Evolutionary conservation across 2,113 vertebrate genomes (phyloP).

Genomic region (Anarhynchus alexandrinus): DNA sequence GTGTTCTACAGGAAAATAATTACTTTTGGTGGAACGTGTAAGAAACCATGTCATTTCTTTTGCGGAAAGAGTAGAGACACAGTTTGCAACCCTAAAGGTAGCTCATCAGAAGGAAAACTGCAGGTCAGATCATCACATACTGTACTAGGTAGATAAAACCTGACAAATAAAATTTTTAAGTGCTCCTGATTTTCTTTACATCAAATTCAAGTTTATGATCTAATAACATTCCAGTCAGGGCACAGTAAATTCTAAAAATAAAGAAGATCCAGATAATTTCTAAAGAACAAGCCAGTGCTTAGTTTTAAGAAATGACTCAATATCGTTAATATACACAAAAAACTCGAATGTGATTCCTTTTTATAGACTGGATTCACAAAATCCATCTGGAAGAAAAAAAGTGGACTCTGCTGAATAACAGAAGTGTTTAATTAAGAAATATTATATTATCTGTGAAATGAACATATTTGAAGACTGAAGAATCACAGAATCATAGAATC

Average conservation of each 20-base stretch:
- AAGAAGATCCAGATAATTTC: not conserved
- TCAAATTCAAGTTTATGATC: not conserved
- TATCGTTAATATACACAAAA: not conserved
- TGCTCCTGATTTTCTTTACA: not conserved
- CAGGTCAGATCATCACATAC: not conserved
- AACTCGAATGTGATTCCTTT: accelerated
- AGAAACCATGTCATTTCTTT: not conserved
- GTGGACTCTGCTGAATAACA: not conserved
- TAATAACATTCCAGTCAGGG: not conserved
- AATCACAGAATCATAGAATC: not conserved
- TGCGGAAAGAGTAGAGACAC: not conserved
- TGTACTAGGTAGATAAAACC: not conserved
- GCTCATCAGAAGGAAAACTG: not conserved
- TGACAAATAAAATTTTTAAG: not conserved
- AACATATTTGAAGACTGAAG: not conserved
- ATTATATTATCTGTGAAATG: not conserved
- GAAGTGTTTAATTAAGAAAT: not conserved
- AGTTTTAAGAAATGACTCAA: not conserved
- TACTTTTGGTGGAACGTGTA: not conserved
- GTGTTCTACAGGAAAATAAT: not conserved
- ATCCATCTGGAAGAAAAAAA: not conserved
- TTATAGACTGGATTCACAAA: not conserved
- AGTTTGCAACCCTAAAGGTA: not conserved
- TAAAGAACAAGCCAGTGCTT: not conserved
- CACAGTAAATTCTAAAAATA: not conserved